Base-by-base conservation (phyloP, 2,888 invertebrate genomes). In the Cenopis cana region DNA sequence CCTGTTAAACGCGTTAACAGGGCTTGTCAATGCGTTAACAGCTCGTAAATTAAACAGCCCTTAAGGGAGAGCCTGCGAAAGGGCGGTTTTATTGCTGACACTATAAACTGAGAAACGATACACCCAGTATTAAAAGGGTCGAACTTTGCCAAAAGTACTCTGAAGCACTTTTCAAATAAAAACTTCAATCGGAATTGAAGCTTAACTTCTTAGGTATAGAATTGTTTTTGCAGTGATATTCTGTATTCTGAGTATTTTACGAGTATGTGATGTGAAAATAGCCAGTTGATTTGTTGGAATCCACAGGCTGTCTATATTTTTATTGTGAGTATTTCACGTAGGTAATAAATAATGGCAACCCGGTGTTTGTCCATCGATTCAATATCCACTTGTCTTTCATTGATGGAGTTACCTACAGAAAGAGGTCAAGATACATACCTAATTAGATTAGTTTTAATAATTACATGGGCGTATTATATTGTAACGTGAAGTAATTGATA, bases 31-130 rank as follows among this genome's bases (percentile, higher is more conserved):
- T 80, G 83, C 85, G 83, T 86, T 84, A 86, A 87, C 82, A 76
- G 73, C 81, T 74, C 78, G 83, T 83, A 85, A 84, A 87, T 86
- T 86, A 83, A 83, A 85, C 85, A 79, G 79, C 80, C 80, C 81
- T 77, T 75, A 81, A 82, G 82, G 81, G 82, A 82, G 82, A 79
- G 80, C 77, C 75, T 76, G 55, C 33, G 56, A 68, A 41, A 41
- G 65, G 57, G 38, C 52, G 54, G 66, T 66, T 71, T 71, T 71
- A 71, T 61, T 71, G 71, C 71, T 61, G 60, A 55, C 67, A 67
- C 65, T 70, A 71, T 71, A 71, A 71, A 71, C 67, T 71, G 55
- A 54, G 66, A 61, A 67, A 67, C 71, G 71, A 71, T 71, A 71
- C 61, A 67, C 24, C 33, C 50, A 1, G 54, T 29, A 56, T 66